Percentiles rank a stretch among this genome's conserved stretches.
Conservation (phyloP, 2,797 vertebrate genomes). For the Spatula versicolor region DNA sequence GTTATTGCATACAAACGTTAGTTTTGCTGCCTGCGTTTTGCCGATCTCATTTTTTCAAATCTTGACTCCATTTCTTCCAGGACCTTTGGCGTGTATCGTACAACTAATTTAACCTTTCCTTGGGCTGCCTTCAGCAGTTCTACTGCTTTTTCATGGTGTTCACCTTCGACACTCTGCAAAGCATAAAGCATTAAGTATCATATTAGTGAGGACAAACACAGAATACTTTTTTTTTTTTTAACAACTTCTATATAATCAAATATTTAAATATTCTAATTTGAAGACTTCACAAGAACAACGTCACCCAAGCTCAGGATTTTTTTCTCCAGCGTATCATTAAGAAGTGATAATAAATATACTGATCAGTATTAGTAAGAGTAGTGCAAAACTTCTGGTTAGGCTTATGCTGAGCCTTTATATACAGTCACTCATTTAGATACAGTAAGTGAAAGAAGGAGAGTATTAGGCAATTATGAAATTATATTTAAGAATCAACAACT, state of each 20-base stretch:
- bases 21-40: constrained; percentile 97
- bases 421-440: background rate
- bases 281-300: background rate
- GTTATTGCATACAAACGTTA: constrained; percentile 63
- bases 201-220: background rate
- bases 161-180: constrained; percentile 94
- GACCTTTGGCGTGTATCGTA: constrained; percentile 96
- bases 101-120: constrained; percentile 97
- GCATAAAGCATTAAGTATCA: background rate
- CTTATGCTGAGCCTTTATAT: background rate
- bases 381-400: background rate
- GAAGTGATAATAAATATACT: background rate
- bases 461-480: background rate
- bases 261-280: background rate
- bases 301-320: background rate
- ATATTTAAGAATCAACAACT: background rate
- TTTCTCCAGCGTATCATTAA: background rate
- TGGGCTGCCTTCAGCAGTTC: constrained; percentile 97
- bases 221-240: background rate
- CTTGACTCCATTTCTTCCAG: constrained; percentile 98
- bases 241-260: background rate
- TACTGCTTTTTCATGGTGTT: constrained; percentile 97
- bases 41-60: constrained; percentile 99
- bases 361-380: background rate
- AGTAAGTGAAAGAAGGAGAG: background rate